These are phyloP conservation scores for Urophycis tenuis DNA, from an alignment of 2,797 vertebrate species.

Conservation along the genomic window DNA sequence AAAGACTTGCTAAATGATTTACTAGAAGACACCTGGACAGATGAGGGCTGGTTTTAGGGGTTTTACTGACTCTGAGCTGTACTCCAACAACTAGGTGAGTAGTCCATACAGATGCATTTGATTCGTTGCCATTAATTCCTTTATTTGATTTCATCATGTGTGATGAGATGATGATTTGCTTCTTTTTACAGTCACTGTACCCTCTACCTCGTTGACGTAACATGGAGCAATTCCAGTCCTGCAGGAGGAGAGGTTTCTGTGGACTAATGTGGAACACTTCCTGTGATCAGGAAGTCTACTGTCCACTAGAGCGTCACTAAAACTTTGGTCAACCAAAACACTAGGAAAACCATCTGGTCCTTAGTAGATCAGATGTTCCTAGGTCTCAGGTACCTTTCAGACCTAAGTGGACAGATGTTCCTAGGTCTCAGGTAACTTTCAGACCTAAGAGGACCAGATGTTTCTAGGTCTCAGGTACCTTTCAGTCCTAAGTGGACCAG, in stretches of 20 bases:
- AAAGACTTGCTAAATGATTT: background rate
- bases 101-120: background rate
- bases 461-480: constrained; percentile 69
- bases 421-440: constrained; percentile 76
- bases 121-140: background rate
- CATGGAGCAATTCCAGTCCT: background rate
- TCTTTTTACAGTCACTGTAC: background rate
- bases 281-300: background rate
- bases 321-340: background rate
- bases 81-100: background rate
- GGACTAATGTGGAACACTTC: background rate
- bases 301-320: background rate
- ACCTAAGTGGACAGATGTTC: constrained; percentile 49
- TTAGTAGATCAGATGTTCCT: background rate
- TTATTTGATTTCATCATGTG: too few species aligned
- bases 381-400: constrained; percentile 82
- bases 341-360: constrained; percentile 64
- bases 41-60: too few species aligned
- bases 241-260: background rate
- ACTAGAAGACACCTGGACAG: background rate
- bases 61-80: background rate
- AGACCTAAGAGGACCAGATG: constrained; percentile 66
- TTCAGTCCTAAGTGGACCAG: constrained; percentile 74
- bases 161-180: background rate
- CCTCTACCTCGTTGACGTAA: too few species aligned